Conservation (phyloP, 2,113 vertebrate genomes). For the Nannobrachium achirus region DNA sequence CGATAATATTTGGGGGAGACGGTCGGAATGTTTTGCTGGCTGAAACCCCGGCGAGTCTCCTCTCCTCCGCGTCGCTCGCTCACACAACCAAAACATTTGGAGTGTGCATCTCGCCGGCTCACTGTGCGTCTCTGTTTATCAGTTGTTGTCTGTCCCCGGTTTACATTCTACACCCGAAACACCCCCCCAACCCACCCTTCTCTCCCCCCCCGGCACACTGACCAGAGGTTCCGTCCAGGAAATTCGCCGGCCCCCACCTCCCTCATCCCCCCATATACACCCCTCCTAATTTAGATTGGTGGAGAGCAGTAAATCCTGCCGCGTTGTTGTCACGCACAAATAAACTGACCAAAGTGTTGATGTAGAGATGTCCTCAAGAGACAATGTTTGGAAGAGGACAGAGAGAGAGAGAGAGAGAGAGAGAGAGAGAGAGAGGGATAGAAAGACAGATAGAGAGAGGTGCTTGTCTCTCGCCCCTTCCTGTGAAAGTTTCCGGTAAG, state of each 20-base stretch:
- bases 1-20: constrained; percentile 46
- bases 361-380: constrained; percentile 80
- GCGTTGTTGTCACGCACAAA: constrained; percentile 89
- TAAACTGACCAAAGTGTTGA: constrained; percentile 91
- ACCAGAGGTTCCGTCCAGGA: constrained; percentile 71
- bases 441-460: constrained; percentile 62
- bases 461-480: constrained; percentile 65
- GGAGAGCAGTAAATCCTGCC: constrained; percentile 88
- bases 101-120: constrained; percentile 60
- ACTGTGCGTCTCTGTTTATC: constrained; percentile 77
- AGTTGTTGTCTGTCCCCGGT: constrained; percentile 70
- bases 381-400: constrained; percentile 72
- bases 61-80: constrained; percentile 62
- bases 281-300: constrained; percentile 75
- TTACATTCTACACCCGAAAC: constrained; percentile 70
- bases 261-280: constrained; percentile 36
- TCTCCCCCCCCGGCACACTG: constrained; percentile 54
- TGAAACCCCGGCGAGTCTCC: constrained; percentile 62
- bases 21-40: constrained; percentile 74
- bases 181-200: no score
- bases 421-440: constrained; percentile 22
- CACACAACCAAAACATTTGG: constrained; percentile 75
- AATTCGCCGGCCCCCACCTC: constrained; percentile 58
- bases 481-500: constrained; percentile 88
- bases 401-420: constrained; percentile 52